Conservation (phyloP, 2,888 invertebrate species). For the Atherix ibis region DNA sequence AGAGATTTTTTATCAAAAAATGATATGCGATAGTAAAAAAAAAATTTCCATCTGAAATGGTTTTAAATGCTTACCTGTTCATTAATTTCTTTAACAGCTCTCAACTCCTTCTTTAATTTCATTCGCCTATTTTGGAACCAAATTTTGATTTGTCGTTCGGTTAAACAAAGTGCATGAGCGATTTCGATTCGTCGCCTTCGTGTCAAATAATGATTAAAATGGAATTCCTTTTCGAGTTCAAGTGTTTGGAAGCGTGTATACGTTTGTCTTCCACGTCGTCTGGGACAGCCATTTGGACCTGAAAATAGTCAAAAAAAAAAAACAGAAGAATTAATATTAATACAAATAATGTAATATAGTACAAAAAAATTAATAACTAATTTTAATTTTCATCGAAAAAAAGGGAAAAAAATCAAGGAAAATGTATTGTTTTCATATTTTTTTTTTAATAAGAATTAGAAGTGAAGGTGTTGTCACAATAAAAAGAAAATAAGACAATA, state of each 20-base stretch:
- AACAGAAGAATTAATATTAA: slow-evolving; percentile 14
- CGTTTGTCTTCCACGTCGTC: slow-evolving; percentile 88
- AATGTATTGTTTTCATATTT: background rate
- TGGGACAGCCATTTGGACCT: slow-evolving; percentile 92
- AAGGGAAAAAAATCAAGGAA: no score
- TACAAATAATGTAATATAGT: no score
- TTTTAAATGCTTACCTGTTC: slow-evolving; percentile 44
- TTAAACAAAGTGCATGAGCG: slow-evolving; percentile 87
- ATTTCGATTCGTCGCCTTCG: slow-evolving; percentile 93
- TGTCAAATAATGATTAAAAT: slow-evolving; percentile 94
- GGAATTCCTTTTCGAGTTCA: slow-evolving; percentile 96
- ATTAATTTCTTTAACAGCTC: slow-evolving; percentile 89
- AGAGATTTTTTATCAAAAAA: background rate
- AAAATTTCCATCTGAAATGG: no score
- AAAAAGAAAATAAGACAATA: no score
- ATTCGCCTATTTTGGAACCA: slow-evolving; percentile 95
- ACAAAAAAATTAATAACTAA: slow-evolving; percentile 13
- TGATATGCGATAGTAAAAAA: no score
- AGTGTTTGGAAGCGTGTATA: slow-evolving; percentile 97
- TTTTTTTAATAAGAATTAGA: background rate
- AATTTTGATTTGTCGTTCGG: slow-evolving; percentile 93
- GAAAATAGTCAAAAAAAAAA: slow-evolving; percentile 36
- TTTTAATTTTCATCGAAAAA: no score
- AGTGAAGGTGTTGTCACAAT: background rate
- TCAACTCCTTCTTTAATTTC: slow-evolving; percentile 91